A percentile compares a stretch with the other conserved stretches of the same genome.
These are phyloP conservation scores for Nannospalax galili DNA, from an alignment of 2,113 vertebrate species.

Conservation along the genomic window DNA sequence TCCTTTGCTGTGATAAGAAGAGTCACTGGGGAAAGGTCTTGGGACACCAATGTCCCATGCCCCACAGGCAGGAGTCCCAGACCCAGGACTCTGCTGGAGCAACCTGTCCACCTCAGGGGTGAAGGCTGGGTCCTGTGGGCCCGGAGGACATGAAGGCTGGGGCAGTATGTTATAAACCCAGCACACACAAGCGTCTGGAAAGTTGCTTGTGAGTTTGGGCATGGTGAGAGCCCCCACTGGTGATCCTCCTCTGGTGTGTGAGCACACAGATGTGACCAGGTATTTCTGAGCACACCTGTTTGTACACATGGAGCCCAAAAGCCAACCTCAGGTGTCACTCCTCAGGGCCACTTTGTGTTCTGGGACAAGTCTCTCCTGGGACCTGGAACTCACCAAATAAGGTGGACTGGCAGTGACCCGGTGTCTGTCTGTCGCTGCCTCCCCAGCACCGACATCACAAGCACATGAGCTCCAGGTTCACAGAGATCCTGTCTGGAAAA, in stretches of 20 bases:
- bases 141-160: neutral
- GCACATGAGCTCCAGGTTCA: neutral
- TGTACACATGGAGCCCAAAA: neutral
- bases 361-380: neutral
- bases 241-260: too few relatives aligned
- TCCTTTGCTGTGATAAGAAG: neutral
- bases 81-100: neutral
- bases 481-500: neutral
- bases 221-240: neutral
- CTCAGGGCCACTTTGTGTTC: neutral
- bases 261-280: too few relatives aligned
- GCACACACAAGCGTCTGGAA: neutral
- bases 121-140: too few relatives aligned
- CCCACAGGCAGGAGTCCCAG: neutral
- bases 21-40: neutral
- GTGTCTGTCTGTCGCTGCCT: neutral
- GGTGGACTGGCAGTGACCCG: neutral
- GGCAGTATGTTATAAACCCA: too few relatives aligned
- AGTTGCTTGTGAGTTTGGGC: neutral
- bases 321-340: neutral
- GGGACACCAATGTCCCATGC: neutral
- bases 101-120: neutral
- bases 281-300: rapidly evolving
- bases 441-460: too few relatives aligned
- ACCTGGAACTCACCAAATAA: neutral